These are phyloP conservation scores for Petrocephalus sullivani DNA, from an alignment of 2,797 vertebrate genomes.

Conservation along the genomic window DNA sequence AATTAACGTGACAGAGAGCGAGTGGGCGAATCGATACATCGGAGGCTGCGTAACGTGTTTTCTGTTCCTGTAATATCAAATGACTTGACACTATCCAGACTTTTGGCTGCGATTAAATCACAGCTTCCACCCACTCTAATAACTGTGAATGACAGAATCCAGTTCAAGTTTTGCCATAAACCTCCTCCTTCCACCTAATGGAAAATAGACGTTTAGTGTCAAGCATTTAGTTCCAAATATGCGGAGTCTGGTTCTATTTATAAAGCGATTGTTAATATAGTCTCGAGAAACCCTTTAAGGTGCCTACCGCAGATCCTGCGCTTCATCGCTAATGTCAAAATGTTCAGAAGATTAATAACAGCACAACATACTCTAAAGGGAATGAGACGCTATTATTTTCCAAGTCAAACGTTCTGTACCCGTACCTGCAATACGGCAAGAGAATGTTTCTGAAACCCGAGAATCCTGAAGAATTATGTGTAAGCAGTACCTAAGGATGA, in stretches of 20 bases:
- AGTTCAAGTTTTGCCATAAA: conserved; percentile 20
- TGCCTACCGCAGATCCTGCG: neutral
- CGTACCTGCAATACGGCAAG: neutral
- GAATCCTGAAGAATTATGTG: neutral
- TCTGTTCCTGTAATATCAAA: conserved; percentile 55
- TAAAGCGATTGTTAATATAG: neutral
- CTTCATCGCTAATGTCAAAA: neutral
- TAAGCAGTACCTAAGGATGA: neutral
- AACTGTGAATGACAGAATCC: conserved; percentile 37
- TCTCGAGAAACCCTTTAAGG: neutral
- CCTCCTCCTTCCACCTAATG: neutral
- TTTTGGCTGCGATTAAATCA: conserved; percentile 56
- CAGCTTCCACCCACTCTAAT: conserved; percentile 42
- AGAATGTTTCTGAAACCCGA: neutral
- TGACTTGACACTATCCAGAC: conserved; percentile 61
- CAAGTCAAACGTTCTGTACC: neutral
- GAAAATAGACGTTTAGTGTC: neutral
- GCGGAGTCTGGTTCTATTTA: neutral
- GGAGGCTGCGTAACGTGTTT: conserved; percentile 52
- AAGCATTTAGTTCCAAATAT: neutral
- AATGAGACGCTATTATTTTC: neutral
- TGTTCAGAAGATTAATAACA: neutral
- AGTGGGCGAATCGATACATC: conserved; percentile 18
- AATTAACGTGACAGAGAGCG: conserved; percentile 16
- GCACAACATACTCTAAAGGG: neutral